Percentiles rank a stretch among this genome's conserved stretches.
Evolutionary conservation across 2,888 invertebrate species (phyloP).

Genomic region (Andrena fulva): DNA sequence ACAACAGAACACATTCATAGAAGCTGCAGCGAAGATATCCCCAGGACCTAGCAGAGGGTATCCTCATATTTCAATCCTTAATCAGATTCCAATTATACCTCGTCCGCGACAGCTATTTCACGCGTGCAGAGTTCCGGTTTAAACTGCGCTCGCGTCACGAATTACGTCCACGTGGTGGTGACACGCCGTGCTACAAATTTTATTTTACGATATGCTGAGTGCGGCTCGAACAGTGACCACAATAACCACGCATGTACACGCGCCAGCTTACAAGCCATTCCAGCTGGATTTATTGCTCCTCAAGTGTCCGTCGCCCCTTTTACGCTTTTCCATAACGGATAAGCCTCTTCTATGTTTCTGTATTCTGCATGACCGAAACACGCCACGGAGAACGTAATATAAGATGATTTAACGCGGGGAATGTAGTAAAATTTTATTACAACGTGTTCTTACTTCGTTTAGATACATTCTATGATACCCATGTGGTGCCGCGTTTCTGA

Average conservation of each 20-base stretch:
- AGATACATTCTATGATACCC: neutral
- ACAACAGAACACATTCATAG: neutral
- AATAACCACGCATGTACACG: constrained; percentile 33
- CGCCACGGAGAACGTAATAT: neutral
- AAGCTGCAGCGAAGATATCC: neutral
- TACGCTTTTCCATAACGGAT: constrained; percentile 39
- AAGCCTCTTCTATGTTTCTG: constrained; percentile 24
- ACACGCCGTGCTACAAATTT: constrained; percentile 68
- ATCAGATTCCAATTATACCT: constrained; percentile 51
- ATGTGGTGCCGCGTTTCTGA: neutral
- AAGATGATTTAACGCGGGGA: constrained; percentile 33
- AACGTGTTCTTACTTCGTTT: constrained; percentile 10
- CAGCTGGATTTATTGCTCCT: constrained; percentile 60
- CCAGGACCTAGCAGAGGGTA: constrained; percentile 8
- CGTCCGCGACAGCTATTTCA: constrained; percentile 23
- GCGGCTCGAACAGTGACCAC: constrained; percentile 40
- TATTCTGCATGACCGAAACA: constrained; percentile 11
- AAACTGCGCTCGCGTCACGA: constrained; percentile 59
- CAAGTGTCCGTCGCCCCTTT: constrained; percentile 38
- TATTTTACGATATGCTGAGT: constrained; percentile 69
- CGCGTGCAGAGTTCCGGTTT: constrained; percentile 44
- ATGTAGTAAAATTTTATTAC: constrained; percentile 39
- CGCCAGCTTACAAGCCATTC: constrained; percentile 46
- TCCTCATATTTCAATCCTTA: constrained; percentile 26
- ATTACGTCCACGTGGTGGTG: constrained; percentile 53